Evolutionary conservation across 2,797 vertebrate genomes (phyloP).

Genomic region (Taeniopygia guttata): DNA sequence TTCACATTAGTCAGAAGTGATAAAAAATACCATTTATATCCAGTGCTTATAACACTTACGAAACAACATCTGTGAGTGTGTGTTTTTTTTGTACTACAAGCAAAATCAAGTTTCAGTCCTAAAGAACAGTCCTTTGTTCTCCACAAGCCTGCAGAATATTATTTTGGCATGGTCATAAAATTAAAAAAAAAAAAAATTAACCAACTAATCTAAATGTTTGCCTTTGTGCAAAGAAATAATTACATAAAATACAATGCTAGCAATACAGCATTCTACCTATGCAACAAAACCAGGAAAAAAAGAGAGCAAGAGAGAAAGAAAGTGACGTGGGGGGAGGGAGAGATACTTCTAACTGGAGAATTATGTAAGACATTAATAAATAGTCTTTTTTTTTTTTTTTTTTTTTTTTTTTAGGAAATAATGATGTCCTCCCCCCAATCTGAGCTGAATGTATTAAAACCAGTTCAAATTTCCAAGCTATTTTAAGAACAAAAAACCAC

Average conservation of each 20-base stretch:
- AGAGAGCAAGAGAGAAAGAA: slow-evolving; percentile 41
- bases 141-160: slow-evolving; percentile 89
- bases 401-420: slow-evolving; percentile 68
- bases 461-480: slow-evolving; percentile 76
- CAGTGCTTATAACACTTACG: slow-evolving; percentile 99
- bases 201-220: slow-evolving; percentile 83
- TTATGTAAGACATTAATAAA: slow-evolving; percentile 83
- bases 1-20: slow-evolving; percentile 99
- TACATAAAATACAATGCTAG: slow-evolving; percentile 79
- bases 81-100: slow-evolving; percentile 83
- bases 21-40: slow-evolving; percentile 99
- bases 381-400: slow-evolving; percentile 69
- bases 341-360: slow-evolving; percentile 76
- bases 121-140: slow-evolving; percentile 93
- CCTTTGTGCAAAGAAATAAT: slow-evolving; percentile 81
- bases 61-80: slow-evolving; percentile 93
- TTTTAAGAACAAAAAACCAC: slow-evolving; percentile 72
- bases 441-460: slow-evolving; percentile 75
- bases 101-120: slow-evolving; percentile 98
- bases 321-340: slow-evolving; percentile 57
- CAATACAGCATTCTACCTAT: slow-evolving; percentile 81
- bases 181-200: slow-evolving; percentile 85
- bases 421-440: slow-evolving; percentile 66
- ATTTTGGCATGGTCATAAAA: slow-evolving; percentile 91
- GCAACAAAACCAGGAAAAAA: slow-evolving; percentile 61